Percentiles rank a stretch among this genome's conserved stretches.
These are phyloP conservation scores for Bombus breviceps DNA, from an alignment of 1,140 invertebrate species.

Conservation along the genomic window DNA sequence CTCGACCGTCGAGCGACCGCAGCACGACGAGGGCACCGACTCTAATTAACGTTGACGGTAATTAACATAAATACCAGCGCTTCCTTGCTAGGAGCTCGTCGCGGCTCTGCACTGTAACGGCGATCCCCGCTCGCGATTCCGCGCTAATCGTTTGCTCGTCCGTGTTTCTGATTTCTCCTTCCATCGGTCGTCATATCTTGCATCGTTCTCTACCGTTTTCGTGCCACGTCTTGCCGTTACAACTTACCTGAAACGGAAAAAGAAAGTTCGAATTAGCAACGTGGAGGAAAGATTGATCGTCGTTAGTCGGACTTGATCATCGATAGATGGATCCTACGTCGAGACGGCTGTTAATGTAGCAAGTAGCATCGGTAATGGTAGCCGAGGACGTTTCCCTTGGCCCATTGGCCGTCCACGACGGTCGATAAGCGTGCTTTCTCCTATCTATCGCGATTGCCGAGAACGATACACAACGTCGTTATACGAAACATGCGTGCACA, in stretches of 20 bases:
- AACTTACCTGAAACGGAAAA: constrained; percentile 16
- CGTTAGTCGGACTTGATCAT: neutral
- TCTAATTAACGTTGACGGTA: constrained; percentile 82
- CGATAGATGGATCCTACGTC: too few species aligned
- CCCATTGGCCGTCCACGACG: neutral
- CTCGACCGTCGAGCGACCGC: constrained; percentile 18
- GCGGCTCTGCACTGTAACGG: constrained; percentile 48
- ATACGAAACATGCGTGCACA: constrained; percentile 21
- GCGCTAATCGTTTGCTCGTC: constrained; percentile 73
- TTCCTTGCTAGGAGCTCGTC: constrained; percentile 68
- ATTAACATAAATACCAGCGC: constrained; percentile 82
- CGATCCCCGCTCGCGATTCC: constrained; percentile 70
- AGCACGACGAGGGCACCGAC: constrained; percentile 61
- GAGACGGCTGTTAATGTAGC: neutral
- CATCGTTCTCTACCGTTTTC: neutral
- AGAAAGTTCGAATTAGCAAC: neutral
- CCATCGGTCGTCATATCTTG: constrained; percentile 30
- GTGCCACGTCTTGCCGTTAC: too few species aligned
- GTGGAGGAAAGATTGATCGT: neutral
- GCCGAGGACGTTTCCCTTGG: constrained; percentile 1
- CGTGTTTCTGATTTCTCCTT: constrained; percentile 62
- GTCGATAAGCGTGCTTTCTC: constrained; percentile 29
- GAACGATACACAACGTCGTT: constrained; percentile 25
- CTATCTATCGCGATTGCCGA: constrained; percentile 29
- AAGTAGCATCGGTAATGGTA: neutral